Evolutionary conservation across 2,888 invertebrate genomes (phyloP).

Genomic region (Drosophila basisetae): DNA sequence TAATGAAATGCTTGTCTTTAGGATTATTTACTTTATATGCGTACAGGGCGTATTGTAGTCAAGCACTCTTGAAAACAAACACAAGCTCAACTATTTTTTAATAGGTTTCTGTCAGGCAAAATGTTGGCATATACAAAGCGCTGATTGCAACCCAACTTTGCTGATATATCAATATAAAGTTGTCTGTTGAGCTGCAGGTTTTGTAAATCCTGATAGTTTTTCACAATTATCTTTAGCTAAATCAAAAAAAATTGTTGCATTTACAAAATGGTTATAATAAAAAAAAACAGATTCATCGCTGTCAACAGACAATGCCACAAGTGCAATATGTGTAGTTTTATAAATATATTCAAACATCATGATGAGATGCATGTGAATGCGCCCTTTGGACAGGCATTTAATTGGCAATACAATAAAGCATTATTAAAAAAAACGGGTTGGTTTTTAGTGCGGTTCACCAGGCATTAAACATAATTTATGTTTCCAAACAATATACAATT

Average conservation of each 20-base stretch:
- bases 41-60: neutral
- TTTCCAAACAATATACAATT: conserved; percentile 39
- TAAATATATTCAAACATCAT: conserved; percentile 17
- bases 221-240: conserved; percentile 32
- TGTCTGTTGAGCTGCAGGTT: conserved; percentile 36
- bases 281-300: conserved; percentile 61
- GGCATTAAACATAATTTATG: conserved; percentile 57
- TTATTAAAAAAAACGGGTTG: conserved; percentile 9
- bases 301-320: conserved; percentile 52
- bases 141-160: conserved; percentile 51
- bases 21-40: neutral
- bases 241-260: conserved; percentile 35
- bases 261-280: conserved; percentile 49
- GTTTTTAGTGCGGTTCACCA: conserved; percentile 40
- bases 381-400: too few species aligned
- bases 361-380: conserved; percentile 33
- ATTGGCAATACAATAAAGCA: too few species aligned
- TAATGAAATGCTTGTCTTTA: neutral
- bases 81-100: neutral
- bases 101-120: neutral
- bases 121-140: conserved; percentile 63
- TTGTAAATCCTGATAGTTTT: conserved; percentile 52
- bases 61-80: neutral
- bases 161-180: conserved; percentile 13
- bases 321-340: conserved; percentile 17